Evolutionary conservation across 2,888 invertebrate genomes (phyloP), one percentile per base, ranked within the genome.

Genomic region (Exocentrus adspersus): DNA sequence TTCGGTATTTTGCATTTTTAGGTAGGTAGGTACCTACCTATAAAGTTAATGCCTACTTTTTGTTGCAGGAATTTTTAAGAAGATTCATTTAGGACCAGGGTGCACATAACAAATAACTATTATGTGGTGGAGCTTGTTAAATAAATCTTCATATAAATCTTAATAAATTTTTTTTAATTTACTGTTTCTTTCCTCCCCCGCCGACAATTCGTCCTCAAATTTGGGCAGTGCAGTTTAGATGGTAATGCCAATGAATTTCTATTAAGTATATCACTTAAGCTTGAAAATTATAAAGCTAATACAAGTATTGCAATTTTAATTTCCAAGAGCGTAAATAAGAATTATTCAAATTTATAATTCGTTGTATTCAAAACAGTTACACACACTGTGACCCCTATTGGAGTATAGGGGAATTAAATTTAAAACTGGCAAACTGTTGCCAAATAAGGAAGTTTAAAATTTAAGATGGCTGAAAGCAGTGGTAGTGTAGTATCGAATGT

Each of bases 401-500:
- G 19, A 7, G 10, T 10, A 14, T 7, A 3, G 10, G 0, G 4
- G 37, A 60, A 66, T 58, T 60, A 60, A 5, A 46, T 60, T 67
- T 60, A 45, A 66, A 67, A 65, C 60, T 32, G 59, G 43, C 50
- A 46, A 63, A 64, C 57, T 60, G 58, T 67, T 62, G 63, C 61
- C 56, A 52, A 68, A 63, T 53, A 67, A 65, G 52, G 66, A 68
- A 67, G 72, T 72, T 74, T 67, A 67, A 72, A 72, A 62, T 69
- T 67, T 67, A 70, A 70, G 65, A 83, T 83, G 83, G 83, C 83
- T 74, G 83, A 83, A 77, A 74, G 78, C 77, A 79, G 78, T 80
- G 80, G 76, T 75, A 80, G 79, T 78, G 75, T 76, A 76, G 79
- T 79, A 75, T 73, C 76, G 76, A 82, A 80, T 77, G 80, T 76